Conservation (phyloP, 2,888 invertebrate genomes). For the Caenorhabditis wallacei region DNA sequence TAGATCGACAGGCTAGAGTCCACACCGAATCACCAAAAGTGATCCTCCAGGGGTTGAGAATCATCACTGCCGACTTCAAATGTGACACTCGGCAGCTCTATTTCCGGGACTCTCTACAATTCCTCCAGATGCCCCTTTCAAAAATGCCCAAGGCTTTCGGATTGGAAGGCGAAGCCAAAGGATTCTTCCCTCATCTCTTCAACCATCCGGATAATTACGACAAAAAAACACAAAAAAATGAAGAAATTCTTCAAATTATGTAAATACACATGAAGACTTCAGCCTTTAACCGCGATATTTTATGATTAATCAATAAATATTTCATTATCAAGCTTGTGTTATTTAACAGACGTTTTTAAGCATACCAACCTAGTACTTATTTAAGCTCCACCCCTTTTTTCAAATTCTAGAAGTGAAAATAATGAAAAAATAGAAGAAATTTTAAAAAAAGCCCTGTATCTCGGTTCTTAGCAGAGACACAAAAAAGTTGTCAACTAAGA, state of each 20-base stretch:
- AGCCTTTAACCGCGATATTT: no score
- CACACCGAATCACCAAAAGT: not conserved
- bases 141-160: not conserved
- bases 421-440: no score
- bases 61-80: not conserved
- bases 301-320: no score
- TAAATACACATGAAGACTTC: not conserved
- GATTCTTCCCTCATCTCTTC: not conserved
- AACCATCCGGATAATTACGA: not conserved
- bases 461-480: no score
- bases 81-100: not conserved
- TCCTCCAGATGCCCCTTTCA: not conserved
- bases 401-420: no score
- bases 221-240: not conserved
- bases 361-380: no score
- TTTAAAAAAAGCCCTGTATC: no score
- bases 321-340: no score
- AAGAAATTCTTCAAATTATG: conserved; percentile 7
- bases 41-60: not conserved
- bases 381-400: no score
- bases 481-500: no score
- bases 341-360: no score
- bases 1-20: not conserved
- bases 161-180: not conserved
- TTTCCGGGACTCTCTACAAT: not conserved